Base-by-base conservation (phyloP, 2,797 vertebrate genomes). In the Gallinago nigripennis region DNA sequence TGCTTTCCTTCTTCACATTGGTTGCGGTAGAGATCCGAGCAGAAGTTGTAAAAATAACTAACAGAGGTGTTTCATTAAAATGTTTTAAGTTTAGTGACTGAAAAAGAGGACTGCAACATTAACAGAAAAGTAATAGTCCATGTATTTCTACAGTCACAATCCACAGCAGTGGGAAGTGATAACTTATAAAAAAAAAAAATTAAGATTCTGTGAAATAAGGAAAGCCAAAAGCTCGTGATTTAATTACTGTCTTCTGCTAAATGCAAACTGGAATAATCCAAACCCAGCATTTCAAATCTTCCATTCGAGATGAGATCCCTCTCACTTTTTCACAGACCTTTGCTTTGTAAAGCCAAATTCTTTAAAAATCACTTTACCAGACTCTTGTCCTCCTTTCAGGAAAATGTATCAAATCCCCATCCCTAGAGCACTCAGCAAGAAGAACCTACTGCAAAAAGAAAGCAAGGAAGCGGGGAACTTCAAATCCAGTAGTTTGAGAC, bases 331-430 rank as follows among this genome's bases (percentile, higher is more conserved):
- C 81, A 90, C 45, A 84, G 81, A 90, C 66, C 46, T 87, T 79
- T 41, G 8, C 90, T 94, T 96, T 27, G 10, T 58, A 70, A 68
- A 84, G 93, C 83, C 60, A 88, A 87, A 56, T 58, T 65, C 68
- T 90, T 90, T 79, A 91, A 91, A 96, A 96, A 96, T 30, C 82
- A 63, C 71, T 94, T 92, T 71, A 90, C 48, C 57, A 70, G 51
- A 86, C 76, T 71, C 58, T 83, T 51, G 20, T 13, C 78, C 35
- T 89, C 46, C 76, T 97, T 86, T 80, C 87, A 96, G 73, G 94
- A 96, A 96, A 95, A 82, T 6, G 6, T 88, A 88, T 90, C 91
- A 91, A 92, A 75, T 75, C 33, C 16, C 37, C 33, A 5, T 64
- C 82, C 69, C 87, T 88, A 83, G 16, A 82, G 27, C 8, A 5